Base-by-base conservation (phyloP, 2,113 vertebrate genomes). In the Psettodes erumei region DNA sequence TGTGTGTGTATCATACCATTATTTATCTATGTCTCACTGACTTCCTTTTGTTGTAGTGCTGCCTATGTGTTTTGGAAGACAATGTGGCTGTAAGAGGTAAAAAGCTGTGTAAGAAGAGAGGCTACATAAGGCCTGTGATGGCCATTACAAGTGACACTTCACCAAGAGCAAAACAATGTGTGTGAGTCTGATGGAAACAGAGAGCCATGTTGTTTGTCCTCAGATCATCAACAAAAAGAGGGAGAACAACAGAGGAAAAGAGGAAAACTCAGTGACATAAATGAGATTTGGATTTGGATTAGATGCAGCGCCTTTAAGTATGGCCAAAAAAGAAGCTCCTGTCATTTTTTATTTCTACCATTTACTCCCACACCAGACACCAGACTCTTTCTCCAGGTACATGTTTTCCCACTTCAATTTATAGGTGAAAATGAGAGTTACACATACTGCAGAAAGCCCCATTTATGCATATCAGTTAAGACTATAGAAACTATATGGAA, bases 191-290 rank as follows among this genome's bases (percentile, higher is more conserved):
- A 28, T 43, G 11, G 19, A 38, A 61, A 47, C 21, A 32, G 23
- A 56, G n/a, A 0, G 2, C 16, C 11, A 40, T 47, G 30, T 30
- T 25, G 8, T 62, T 43, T 67, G 32, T 55, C 27, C 35, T 56
- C 28, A 50, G 51, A 63, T 58, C 48, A 15, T 62, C 27, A 35
- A 70, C n/a, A 58, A 43, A 15, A 25, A 51, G 38, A 18, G 7
- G 13, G 33, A 32, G 23, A 47, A 13, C 50, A 28, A 25, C 9
- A 37, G 23, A 23, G 16, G n/a, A 62, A 35, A 3, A 56, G 15
- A 37, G 11, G 8, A 32, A 25, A 18, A 19, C 28, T 33, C 18
- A 25, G 8, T 23, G 27, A 38, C 27, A 28, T 12, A 54, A 10
- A 23, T 10, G 15, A n/a, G n/a, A n/a, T n/a, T n/a, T n/a, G n/a